phyloP scores from a whole-genome alignment of 2,113 vertebrate genomes.

The Perca fluviatilis region DNA sequence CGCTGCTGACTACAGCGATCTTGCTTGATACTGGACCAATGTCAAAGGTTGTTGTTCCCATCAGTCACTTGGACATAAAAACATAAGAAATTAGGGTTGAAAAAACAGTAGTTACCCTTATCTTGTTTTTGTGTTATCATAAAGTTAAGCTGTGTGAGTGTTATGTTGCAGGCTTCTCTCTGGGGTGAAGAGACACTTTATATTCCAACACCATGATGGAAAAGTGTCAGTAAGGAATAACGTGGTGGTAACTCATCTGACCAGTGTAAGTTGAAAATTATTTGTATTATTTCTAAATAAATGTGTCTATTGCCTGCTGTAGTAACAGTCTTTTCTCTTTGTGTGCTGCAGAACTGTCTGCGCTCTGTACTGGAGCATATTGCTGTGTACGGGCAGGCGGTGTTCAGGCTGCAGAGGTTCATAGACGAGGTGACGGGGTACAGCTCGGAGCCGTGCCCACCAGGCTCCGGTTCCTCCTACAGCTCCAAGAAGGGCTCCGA shows the following conservation, averaged over 20 bases:
- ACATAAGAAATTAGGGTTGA: no score
- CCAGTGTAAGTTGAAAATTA: conserved; percentile 86
- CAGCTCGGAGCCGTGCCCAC: conserved; percentile 83
- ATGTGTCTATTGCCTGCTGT: rapidly evolving
- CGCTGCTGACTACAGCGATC: no score
- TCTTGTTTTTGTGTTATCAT: not conserved
- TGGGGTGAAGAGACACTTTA: conserved; percentile 95
- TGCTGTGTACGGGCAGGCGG: conserved; percentile 94
- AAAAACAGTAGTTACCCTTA: no score
- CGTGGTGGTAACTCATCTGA: conserved; percentile 95
- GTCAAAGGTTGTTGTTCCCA: no score
- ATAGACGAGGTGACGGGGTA: conserved; percentile 98
- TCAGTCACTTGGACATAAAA: no score
- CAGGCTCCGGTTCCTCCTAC: conserved; percentile 82
- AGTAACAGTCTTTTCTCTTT: not conserved
- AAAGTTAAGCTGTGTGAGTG: not conserved
- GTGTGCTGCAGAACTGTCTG: conserved; percentile 88
- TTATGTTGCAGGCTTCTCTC: conserved; percentile 92
- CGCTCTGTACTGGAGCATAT: conserved; percentile 94
- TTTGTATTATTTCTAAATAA: not conserved
- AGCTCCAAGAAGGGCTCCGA: conserved; percentile 88
- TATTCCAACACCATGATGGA: conserved; percentile 95
- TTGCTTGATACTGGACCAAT: no score
- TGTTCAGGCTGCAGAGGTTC: conserved; percentile 93
- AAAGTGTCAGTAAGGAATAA: conserved; percentile 94